Percentiles rank a stretch among this genome's conserved stretches.
These are phyloP conservation scores for Lochmaea capreae DNA, from an alignment of 2,888 invertebrate species.

Conservation along the genomic window DNA sequence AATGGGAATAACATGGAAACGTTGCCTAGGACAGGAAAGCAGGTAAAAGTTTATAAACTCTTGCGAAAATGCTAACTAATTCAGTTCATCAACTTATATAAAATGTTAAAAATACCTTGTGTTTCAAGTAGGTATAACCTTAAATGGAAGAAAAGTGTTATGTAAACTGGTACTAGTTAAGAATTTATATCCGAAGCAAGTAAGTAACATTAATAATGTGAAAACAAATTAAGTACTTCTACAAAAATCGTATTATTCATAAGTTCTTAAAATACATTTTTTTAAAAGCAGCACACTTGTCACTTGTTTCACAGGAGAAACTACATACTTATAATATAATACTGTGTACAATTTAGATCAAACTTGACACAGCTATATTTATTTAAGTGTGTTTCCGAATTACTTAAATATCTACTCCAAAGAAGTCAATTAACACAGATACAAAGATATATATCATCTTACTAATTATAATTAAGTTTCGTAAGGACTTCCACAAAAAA, in stretches of 20 bases:
- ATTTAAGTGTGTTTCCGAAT: not conserved
- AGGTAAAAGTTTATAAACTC: slow-evolving; percentile 61
- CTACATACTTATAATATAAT: too few species aligned
- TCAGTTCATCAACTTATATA: slow-evolving; percentile 12
- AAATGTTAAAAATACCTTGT: slow-evolving; percentile 5
- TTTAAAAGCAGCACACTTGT: not conserved
- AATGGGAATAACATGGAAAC: slow-evolving; percentile 73
- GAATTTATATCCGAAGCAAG: slow-evolving; percentile 27
- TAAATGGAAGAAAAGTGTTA: slow-evolving; percentile 44
- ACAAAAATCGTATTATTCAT: too few species aligned
- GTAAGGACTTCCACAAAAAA: too few species aligned
- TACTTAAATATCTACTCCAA: not conserved
- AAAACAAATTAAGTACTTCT: not conserved
- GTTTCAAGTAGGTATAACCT: slow-evolving; percentile 35
- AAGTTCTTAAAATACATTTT: not conserved
- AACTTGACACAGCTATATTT: not conserved
- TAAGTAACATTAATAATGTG: not conserved
- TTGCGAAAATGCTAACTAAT: slow-evolving; percentile 10
- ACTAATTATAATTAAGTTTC: not conserved
- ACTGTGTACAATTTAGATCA: not conserved
- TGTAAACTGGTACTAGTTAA: slow-evolving; percentile 42
- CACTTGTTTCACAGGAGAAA: not conserved
- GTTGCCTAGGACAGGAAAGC: slow-evolving; percentile 70
- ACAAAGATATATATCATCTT: not conserved
- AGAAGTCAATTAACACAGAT: not conserved